Conservation (phyloP, 2,888 invertebrate genomes). For the Apotomis turbidana region DNA sequence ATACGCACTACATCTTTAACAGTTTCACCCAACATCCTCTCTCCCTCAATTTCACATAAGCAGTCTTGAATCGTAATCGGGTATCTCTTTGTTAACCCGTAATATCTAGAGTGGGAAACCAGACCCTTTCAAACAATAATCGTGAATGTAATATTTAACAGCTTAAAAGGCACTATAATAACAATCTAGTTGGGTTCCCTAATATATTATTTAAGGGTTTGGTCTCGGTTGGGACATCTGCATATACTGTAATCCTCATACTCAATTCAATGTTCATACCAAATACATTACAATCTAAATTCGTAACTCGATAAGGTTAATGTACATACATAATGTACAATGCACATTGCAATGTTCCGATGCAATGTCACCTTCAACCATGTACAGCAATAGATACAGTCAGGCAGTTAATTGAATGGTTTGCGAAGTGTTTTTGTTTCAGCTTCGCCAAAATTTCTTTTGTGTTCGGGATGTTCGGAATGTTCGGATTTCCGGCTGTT, state of each 20-base stretch:
- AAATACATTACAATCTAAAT: background rate
- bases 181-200: constrained; percentile 33
- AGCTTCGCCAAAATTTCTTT: too few relatives aligned
- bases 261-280: constrained; percentile 13
- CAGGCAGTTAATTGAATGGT: too few relatives aligned
- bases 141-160: constrained; percentile 41
- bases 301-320: too few relatives aligned
- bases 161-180: constrained; percentile 38
- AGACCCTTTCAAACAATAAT: constrained; percentile 39
- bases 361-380: too few relatives aligned
- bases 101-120: constrained; percentile 19
- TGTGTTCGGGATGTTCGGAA: too few relatives aligned
- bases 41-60: background rate
- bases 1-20: background rate
- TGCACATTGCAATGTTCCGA: too few relatives aligned
- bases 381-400: too few relatives aligned
- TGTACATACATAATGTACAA: too few relatives aligned
- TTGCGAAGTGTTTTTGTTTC: too few relatives aligned
- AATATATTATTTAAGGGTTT: constrained; percentile 32
- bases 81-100: constrained; percentile 28
- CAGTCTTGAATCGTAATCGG: constrained; percentile 12
- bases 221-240: constrained; percentile 12
- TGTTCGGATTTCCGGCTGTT: too few relatives aligned
- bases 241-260: constrained; percentile 3
- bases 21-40: background rate